Base-by-base conservation (phyloP, 2,888 invertebrate species). In the Euphydryas editha region DNA sequence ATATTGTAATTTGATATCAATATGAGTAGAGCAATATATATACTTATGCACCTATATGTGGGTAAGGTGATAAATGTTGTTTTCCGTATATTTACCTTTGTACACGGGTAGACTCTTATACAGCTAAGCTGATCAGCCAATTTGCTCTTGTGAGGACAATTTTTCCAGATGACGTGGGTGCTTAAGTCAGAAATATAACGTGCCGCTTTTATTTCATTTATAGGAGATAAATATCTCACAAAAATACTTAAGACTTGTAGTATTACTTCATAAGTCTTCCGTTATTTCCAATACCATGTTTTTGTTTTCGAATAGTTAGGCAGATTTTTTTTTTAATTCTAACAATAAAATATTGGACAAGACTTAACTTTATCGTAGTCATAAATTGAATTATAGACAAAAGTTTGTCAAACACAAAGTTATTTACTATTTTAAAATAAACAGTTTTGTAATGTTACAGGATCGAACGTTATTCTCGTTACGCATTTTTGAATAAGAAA, bases 1-100 rank as follows among this genome's bases (percentile, higher is more conserved):
- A 55, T 56, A 49, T 56, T 42, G 59, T 56, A 49, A 42, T 42
- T 46, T 46, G 57, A 64, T 67, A 61, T 49, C 42, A 55, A 59
- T 59, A 49, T 59, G 47, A 62, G 20, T 51, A 51, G n/a, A 37
- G 17, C 57, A 5, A 15, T 18, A 57, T 21, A 42, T 8, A 18
- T 42, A 21, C 39, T 15, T 37, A 15, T 20, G n/a, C 20, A 36
- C 17, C 18, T 18, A 24, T 20, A 21, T 24, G 49, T 49, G 49
- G 13, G 49, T n/a, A n/a, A n/a, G n/a, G 15, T 7, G n/a, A 20
- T 51, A 13, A 51, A 24, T 24, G 49, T 5, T 15, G 42, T 44
- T 44, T 44, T 44, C n/a, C 42, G 15, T 51, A 51, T 15, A 4
- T 49, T 51, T 20, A 21, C 24, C 1, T n/a, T 21, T 51, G 49